These are phyloP conservation scores for Mionectes macconnelli DNA, from an alignment of 2,113 vertebrate genomes.

Conservation along the genomic window DNA sequence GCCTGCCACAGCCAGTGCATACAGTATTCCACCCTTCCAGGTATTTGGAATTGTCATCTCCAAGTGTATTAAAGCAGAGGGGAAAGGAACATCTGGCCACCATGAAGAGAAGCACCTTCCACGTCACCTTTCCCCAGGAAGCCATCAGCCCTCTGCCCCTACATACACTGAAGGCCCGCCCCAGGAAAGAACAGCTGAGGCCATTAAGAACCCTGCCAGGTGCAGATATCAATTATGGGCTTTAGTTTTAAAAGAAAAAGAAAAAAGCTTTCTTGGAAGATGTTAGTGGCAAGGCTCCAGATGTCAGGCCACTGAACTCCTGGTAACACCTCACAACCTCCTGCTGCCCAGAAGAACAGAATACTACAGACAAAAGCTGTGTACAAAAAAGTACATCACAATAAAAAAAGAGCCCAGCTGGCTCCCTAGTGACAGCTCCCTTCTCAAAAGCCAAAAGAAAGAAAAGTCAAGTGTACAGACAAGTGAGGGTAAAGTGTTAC, in stretches of 20 bases:
- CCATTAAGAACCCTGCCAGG: background rate
- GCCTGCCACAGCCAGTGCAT: constrained; percentile 38
- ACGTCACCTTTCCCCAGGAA: background rate
- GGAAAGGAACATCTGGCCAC: background rate
- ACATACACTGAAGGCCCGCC: background rate
- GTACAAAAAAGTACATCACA: constrained; percentile 73
- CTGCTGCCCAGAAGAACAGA: constrained; percentile 47
- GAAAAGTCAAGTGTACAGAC: background rate
- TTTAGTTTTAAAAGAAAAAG: background rate
- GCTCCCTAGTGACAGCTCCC: constrained; percentile 59
- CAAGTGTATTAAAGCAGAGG: background rate
- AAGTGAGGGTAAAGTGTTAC: constrained; percentile 53
- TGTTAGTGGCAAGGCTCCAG: constrained; percentile 45
- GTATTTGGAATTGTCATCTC: background rate
- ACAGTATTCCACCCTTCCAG: background rate
- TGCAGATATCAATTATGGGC: constrained; percentile 2
- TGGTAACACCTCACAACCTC: constrained; percentile 17
- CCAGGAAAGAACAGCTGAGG: background rate
- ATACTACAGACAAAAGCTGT: constrained; percentile 40
- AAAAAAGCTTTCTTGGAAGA: constrained; percentile 27
- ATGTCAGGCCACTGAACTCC: background rate
- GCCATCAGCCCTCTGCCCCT: background rate
- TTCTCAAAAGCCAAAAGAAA: constrained; percentile 51
- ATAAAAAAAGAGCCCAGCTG: constrained; percentile 36
- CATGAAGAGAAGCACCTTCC: background rate